phyloP scores from a whole-genome alignment of 2,113 vertebrate species.

The Myodes glareolus region DNA sequence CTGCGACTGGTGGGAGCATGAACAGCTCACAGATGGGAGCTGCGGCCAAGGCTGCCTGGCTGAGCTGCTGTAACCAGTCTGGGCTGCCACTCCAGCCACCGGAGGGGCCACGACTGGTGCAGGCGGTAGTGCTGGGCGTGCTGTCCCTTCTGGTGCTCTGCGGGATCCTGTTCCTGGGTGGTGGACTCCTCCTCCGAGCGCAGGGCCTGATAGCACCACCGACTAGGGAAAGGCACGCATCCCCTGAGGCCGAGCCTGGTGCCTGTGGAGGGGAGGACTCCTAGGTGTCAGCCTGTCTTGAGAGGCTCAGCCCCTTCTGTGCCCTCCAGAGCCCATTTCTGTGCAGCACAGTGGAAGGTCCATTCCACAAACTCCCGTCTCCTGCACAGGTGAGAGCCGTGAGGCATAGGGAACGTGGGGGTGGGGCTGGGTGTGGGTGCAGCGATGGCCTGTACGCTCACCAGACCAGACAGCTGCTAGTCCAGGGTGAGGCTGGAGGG shows the following conservation, averaged over 20 bases:
- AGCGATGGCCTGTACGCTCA: too few species aligned
- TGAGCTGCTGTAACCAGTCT: slow-evolving; percentile 77
- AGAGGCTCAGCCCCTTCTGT: neutral
- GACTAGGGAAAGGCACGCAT: slow-evolving; percentile 86
- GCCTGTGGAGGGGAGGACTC: slow-evolving; percentile 82
- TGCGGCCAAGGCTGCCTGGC: slow-evolving; percentile 31
- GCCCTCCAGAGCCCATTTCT: neutral
- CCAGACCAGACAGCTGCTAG: too few species aligned
- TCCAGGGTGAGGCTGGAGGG: neutral
- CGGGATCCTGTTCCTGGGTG: slow-evolving; percentile 93
- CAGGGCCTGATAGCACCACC: slow-evolving; percentile 92
- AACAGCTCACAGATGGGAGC: slow-evolving; percentile 25
- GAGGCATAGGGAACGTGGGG: rapidly evolving
- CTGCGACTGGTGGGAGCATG: slow-evolving; percentile 11
- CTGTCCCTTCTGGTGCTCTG: slow-evolving; percentile 94
- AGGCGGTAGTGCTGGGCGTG: slow-evolving; percentile 94
- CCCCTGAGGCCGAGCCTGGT: slow-evolving; percentile 89
- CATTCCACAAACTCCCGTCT: neutral
- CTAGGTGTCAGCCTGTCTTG: neutral
- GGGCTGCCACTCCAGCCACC: slow-evolving; percentile 57
- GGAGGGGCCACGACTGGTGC: slow-evolving; percentile 86
- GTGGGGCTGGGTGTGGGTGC: rapidly evolving
- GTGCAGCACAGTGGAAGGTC: neutral
- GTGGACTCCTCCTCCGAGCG: slow-evolving; percentile 93
- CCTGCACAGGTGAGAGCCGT: neutral